phyloP scores from a whole-genome alignment of 2,113 vertebrate species.

The Tetraodon nigroviridis region DNA sequence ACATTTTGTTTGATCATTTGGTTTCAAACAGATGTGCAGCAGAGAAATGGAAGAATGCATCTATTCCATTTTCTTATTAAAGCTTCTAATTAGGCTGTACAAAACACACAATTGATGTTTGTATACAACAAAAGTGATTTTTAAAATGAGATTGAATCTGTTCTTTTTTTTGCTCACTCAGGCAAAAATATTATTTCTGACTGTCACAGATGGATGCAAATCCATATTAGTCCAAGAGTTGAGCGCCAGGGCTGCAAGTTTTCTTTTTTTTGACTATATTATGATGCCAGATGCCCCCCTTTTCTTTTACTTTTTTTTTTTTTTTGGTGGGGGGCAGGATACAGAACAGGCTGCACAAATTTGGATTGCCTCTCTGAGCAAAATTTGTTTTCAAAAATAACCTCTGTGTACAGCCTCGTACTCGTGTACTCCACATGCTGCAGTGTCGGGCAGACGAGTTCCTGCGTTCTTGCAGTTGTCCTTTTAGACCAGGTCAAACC shows the following conservation, averaged over 20 bases:
- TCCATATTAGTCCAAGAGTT: slow-evolving; percentile 44
- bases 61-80: too few species aligned
- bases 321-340: slow-evolving; percentile 6
- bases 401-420: slow-evolving; percentile 15
- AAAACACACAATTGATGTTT: too few species aligned
- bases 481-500: background rate
- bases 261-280: slow-evolving; percentile 27
- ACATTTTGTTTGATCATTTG: too few species aligned
- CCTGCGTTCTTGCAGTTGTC: slow-evolving; percentile 1
- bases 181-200: slow-evolving; percentile 33
- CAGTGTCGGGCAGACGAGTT: slow-evolving; percentile 6
- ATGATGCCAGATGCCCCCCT: slow-evolving; percentile 32
- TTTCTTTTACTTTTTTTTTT: slow-evolving; percentile 16
- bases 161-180: background rate
- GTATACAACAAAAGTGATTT: background rate
- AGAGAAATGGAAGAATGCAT: too few species aligned
- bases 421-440: slow-evolving; percentile 33
- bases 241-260: slow-evolving; percentile 13
- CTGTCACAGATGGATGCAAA: slow-evolving; percentile 50
- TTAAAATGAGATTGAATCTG: background rate
- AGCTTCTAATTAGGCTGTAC: too few species aligned
- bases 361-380: slow-evolving; percentile 17
- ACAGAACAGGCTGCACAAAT: slow-evolving; percentile 27
- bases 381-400: slow-evolving; percentile 28
- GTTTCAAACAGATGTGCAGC: too few species aligned